Conservation (phyloP, 2,888 invertebrate genomes). For the Gari tellinella region DNA sequence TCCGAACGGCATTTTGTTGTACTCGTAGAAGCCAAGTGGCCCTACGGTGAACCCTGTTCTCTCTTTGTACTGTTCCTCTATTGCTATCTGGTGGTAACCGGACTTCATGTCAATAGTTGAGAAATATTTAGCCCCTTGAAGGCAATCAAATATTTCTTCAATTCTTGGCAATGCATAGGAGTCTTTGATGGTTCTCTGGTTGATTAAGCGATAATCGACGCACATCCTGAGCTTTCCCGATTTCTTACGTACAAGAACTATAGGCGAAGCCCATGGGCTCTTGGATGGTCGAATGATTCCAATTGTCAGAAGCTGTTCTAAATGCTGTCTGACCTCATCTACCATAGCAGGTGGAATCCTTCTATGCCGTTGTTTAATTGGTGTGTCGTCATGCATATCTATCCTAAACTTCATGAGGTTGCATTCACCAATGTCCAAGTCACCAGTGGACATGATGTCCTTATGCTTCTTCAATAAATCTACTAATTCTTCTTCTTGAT, state of each 20-base stretch:
- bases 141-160: constrained; percentile 43
- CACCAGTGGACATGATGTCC: constrained; percentile 31
- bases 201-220: too few relatives aligned
- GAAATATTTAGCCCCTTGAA: constrained; percentile 14
- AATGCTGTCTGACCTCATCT: constrained; percentile 43
- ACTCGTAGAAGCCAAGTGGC: constrained; percentile 44
- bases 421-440: constrained; percentile 40
- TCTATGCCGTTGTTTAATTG: constrained; percentile 55
- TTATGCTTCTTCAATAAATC: constrained; percentile 4
- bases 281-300: constrained; percentile 50
- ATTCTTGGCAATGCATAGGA: constrained; percentile 51
- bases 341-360: constrained; percentile 52
- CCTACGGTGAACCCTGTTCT: constrained; percentile 52
- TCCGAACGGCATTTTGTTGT: constrained; percentile 43
- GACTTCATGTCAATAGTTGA: constrained; percentile 37
- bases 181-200: too few relatives aligned
- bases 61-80: constrained; percentile 44
- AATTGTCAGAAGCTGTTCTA: constrained; percentile 46
- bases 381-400: constrained; percentile 36
- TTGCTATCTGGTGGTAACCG: constrained; percentile 40
- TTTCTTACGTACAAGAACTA: constrained; percentile 50
- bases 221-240: constrained; percentile 51
- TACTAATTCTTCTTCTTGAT: background rate
- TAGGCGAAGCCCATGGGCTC: constrained; percentile 44
- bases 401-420: constrained; percentile 36